phyloP scores from a whole-genome alignment of 2,113 vertebrate genomes.

The Fukomys damarensis region DNA sequence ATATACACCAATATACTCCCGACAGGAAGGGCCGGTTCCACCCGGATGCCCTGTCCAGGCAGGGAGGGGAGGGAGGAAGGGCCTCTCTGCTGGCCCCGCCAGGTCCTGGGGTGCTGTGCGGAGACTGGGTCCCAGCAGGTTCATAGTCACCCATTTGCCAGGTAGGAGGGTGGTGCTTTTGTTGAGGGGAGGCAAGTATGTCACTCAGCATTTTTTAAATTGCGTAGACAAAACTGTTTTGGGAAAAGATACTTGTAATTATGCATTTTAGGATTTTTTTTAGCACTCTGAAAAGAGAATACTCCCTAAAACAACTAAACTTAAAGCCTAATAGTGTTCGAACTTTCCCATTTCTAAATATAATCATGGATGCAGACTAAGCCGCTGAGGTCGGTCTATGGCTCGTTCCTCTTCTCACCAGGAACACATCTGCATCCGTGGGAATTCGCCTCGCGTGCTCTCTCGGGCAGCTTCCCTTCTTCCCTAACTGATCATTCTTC shows the following conservation, averaged over 20 bases:
- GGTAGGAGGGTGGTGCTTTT: not conserved
- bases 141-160: not conserved
- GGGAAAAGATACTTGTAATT: constrained; percentile 64
- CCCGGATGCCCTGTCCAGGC: not conserved
- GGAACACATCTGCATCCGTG: not conserved
- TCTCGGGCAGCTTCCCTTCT: not conserved
- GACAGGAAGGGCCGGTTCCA: not conserved
- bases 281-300: constrained; percentile 48
- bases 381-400: not conserved
- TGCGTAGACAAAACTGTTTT: constrained; percentile 50
- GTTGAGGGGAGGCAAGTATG: not conserved
- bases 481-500: not conserved
- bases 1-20: not conserved
- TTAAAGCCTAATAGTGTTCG: constrained; percentile 32
- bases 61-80: not conserved
- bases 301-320: constrained; percentile 47
- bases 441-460: not conserved
- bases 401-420: not conserved
- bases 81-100: not conserved
- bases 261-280: constrained; percentile 42
- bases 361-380: constrained; percentile 55
- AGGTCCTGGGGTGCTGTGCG: not conserved
- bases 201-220: constrained; percentile 39
- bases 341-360: constrained; percentile 27
- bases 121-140: not conserved